phyloP scores from a whole-genome alignment of 2,888 invertebrate species.

The Phortica magna region DNA sequence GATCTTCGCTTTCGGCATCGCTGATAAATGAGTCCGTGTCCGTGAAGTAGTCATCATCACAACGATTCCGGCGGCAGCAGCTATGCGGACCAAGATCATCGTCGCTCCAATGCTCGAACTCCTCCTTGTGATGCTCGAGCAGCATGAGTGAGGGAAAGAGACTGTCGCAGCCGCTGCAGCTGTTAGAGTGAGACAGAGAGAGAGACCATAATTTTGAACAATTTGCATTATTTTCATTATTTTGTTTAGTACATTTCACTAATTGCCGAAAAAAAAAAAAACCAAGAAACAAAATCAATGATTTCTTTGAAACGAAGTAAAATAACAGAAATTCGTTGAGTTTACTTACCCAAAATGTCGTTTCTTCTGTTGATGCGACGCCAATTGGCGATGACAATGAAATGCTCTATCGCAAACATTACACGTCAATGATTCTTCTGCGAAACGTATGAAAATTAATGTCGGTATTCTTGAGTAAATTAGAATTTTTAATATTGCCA shows the following conservation, averaged over 20 bases:
- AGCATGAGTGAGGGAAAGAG: slow-evolving; percentile 88
- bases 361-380: slow-evolving; percentile 89
- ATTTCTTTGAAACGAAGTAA: slow-evolving; percentile 56
- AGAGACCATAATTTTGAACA: not conserved
- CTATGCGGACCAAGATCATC: slow-evolving; percentile 81
- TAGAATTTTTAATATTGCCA: not conserved
- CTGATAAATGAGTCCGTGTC: slow-evolving; percentile 83
- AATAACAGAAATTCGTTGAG: not conserved
- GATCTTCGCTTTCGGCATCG: slow-evolving; percentile 82
- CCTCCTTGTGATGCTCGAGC: slow-evolving; percentile 89
- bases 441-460: not conserved
- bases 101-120: slow-evolving; percentile 89
- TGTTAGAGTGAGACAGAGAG: slow-evolving; percentile 68
- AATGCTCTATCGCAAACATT: slow-evolving; percentile 90
- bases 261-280: not conserved
- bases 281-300: not conserved
- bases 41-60: slow-evolving; percentile 78
- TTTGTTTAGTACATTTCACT: too few species aligned
- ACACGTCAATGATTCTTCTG: slow-evolving; percentile 89
- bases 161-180: slow-evolving; percentile 89
- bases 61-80: slow-evolving; percentile 76
- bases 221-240: too few species aligned
- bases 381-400: slow-evolving; percentile 84
- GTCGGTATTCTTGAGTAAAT: slow-evolving; percentile 12
- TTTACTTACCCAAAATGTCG: slow-evolving; percentile 86